Conservation (phyloP, 2,888 invertebrate genomes). For the Caenorhabditis panamensis region DNA sequence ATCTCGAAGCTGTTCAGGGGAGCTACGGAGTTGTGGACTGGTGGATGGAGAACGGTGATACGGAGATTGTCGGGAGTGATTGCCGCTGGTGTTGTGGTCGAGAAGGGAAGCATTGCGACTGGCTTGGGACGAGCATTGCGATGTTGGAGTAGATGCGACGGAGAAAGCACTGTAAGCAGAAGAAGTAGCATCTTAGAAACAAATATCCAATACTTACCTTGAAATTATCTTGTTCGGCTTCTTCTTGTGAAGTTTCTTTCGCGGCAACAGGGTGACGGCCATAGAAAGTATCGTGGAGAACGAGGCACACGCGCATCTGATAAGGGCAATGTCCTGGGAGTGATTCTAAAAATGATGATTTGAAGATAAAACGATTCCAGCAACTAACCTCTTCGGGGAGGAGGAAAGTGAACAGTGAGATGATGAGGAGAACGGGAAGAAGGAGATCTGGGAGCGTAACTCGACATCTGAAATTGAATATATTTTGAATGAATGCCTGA, state of each 20-base stretch:
- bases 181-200: neutral
- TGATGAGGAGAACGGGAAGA: conserved; percentile 34
- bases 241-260: conserved; percentile 64
- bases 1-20: conserved; percentile 11
- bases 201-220: conserved; percentile 32
- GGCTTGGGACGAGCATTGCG: conserved; percentile 70
- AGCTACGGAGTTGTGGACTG: neutral
- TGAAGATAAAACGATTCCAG: neutral
- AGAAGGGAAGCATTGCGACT: conserved; percentile 43
- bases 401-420: conserved; percentile 33
- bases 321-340: conserved; percentile 53
- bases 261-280: conserved; percentile 60
- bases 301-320: conserved; percentile 61
- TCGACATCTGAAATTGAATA: conserved; percentile 48
- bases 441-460: conserved; percentile 64
- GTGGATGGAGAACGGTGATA: conserved; percentile 1
- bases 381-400: conserved; percentile 13
- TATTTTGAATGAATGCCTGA: neutral
- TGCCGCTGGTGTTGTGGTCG: conserved; percentile 3
- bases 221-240: conserved; percentile 61
- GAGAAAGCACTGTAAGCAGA: conserved; percentile 72
- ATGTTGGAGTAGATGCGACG: conserved; percentile 72
- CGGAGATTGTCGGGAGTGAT: conserved; percentile 4
- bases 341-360: conserved; percentile 13
- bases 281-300: conserved; percentile 56